Evolutionary conservation across 2,797 vertebrate genomes (phyloP).

Genomic region (Cirrhinus mrigala): DNA sequence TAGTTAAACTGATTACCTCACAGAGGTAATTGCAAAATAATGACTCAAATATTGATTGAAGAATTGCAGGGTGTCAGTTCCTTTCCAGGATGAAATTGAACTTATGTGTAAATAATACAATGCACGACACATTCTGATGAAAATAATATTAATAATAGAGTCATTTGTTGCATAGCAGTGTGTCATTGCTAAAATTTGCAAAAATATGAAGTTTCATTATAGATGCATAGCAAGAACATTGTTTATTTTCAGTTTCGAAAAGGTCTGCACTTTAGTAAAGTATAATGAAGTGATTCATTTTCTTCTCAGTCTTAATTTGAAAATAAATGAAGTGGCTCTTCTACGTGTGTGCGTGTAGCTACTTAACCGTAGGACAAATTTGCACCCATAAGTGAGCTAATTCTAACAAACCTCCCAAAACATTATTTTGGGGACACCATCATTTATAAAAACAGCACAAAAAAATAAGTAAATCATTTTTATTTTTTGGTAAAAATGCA

Average conservation of each 20-base stretch:
- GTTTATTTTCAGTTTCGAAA: slow-evolving; percentile 3
- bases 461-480: neutral
- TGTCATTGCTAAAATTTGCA: neutral
- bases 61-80: neutral
- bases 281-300: neutral
- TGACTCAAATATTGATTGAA: slow-evolving; percentile 33
- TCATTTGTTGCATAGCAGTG: neutral
- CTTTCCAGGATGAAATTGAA: slow-evolving; percentile 13
- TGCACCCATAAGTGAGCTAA: neutral
- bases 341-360: too few species aligned
- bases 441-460: neutral
- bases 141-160: neutral
- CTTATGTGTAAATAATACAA: slow-evolving; percentile 11
- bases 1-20: slow-evolving; percentile 51
- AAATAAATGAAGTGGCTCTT: neutral
- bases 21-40: slow-evolving; percentile 46
- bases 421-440: neutral
- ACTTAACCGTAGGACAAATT: neutral
- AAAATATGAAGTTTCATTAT: slow-evolving; percentile 2
- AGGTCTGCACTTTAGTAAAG: neutral
- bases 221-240: neutral
- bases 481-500: neutral
- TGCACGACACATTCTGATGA: neutral
- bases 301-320: neutral
- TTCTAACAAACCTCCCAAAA: neutral